phyloP scores from a whole-genome alignment of 1,140 invertebrate species.

The Magallana gigas region DNA sequence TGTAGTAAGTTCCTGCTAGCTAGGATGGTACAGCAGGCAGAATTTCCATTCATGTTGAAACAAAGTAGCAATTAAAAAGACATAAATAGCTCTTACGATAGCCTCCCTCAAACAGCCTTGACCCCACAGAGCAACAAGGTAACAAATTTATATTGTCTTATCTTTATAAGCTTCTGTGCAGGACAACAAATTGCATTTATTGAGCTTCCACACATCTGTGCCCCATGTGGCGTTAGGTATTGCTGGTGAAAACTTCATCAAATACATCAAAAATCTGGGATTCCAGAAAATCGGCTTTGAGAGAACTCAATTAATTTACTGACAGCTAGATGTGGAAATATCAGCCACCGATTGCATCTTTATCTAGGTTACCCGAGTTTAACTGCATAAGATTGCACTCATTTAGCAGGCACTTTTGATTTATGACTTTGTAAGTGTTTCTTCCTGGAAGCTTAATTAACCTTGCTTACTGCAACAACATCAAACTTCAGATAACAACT shows the following conservation, averaged over 20 bases:
- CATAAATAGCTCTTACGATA: neutral
- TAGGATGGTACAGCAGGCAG: neutral
- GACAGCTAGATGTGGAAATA: neutral
- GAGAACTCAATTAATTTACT: constrained; percentile 13
- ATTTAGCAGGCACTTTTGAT: neutral
- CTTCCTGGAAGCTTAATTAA: no score
- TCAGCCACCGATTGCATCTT: neutral
- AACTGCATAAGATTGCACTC: neutral
- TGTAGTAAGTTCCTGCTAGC: neutral
- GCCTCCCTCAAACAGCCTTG: neutral
- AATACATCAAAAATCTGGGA: constrained; percentile 1
- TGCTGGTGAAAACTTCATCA: constrained; percentile 20
- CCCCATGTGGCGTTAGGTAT: neutral
- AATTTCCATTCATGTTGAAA: constrained; percentile 34
- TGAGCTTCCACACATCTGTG: constrained; percentile 1
- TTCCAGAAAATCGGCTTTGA: neutral
- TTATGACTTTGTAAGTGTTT: no score
- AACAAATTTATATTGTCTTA: neutral
- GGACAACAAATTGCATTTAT: neutral
- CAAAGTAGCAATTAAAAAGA: constrained; percentile 2
- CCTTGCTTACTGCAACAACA: no score
- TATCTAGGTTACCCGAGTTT: neutral
- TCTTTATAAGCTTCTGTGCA: neutral
- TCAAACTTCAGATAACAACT: no score
- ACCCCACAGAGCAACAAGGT: neutral